These are phyloP conservation scores for Drosophila carrolli DNA, from an alignment of 1,140 invertebrate species.

Conservation along the genomic window DNA sequence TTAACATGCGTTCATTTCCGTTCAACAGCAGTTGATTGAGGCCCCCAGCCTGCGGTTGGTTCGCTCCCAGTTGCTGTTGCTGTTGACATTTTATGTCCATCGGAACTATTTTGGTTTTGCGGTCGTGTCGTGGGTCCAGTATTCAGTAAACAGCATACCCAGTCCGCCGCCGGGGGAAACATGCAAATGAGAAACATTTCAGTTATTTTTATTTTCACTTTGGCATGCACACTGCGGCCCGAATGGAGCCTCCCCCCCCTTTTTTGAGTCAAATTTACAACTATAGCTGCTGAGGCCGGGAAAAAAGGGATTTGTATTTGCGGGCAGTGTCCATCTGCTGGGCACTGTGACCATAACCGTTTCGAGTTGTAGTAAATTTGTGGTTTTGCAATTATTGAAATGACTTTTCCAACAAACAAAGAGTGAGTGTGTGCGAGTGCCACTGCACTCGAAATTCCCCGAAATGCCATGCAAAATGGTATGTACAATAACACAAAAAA, in stretches of 20 bases:
- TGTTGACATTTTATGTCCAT: constrained; percentile 84
- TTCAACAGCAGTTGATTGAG: constrained; percentile 80
- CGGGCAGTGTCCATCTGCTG: constrained; percentile 55
- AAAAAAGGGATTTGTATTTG: constrained; percentile 71
- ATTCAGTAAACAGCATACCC: too few species aligned
- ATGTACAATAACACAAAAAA: not conserved
- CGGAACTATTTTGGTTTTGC: constrained; percentile 83
- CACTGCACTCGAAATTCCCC: constrained; percentile 67
- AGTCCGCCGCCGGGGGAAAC: constrained; percentile 4
- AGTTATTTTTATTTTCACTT: constrained; percentile 81
- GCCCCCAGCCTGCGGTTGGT: constrained; percentile 61
- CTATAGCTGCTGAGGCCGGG: constrained; percentile 36
- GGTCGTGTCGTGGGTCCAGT: constrained; percentile 57
- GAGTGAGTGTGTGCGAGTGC: constrained; percentile 1
- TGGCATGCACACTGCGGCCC: constrained; percentile 71
- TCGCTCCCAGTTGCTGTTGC: constrained; percentile 46
- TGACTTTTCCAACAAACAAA: constrained; percentile 64
- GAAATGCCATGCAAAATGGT: constrained; percentile 35
- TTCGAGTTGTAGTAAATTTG: constrained; percentile 84
- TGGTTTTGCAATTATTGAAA: constrained; percentile 85
- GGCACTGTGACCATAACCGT: constrained; percentile 59
- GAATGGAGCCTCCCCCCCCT: not conserved
- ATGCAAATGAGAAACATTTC: constrained; percentile 81
- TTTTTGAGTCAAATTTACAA: constrained; percentile 64
- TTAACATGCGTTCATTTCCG: constrained; percentile 84